Evolutionary conservation across 2,113 vertebrate genomes (phyloP), one percentile per base, ranked within the genome.

Genomic region (Microcebus ravelobensis): DNA sequence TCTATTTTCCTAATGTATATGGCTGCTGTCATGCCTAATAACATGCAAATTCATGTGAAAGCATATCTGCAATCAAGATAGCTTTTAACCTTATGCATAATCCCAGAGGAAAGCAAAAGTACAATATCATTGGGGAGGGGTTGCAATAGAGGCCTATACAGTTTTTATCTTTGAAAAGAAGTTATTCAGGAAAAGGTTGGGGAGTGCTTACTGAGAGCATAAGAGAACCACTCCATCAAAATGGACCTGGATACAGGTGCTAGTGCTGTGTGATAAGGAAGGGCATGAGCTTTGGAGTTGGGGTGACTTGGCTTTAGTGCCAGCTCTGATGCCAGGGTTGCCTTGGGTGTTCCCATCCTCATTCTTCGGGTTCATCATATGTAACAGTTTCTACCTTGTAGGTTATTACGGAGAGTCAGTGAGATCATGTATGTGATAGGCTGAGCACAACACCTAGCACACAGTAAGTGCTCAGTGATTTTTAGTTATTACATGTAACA

Each of bases 101-200:
- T 71, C 14, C 84, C 31, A 86, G 85, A 86, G 59, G 36, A 90
- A 73, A 73, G 73, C 77, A 39, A 61, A 88, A 92, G 68, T 76
- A 68, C 1, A 25, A 1, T 57, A 27, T 87, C 36, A 31, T 1
- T 71, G 70, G 4, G 8, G 20, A 88, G 4, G 3, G 4, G 6
- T 63, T 55, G 23, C 61, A 86, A 50, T 57, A 70, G 70, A 80
- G 10, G 25, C 36, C 5, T 65, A 9, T 55, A 27, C 12, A 74
- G 29, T 25, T 88, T 93, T 93, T 89, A 39, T 63, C 10, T 86
- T 67, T 48, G 81, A 73, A 87, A 73, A 87, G 25, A 92, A 94
- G 4, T 8, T 36, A 12, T 83, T 94, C 15, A 67, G 57, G 25
- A 65, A 71, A 86, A 90, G 17, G 0, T 23, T 85, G 34, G 36